Base-by-base conservation (phyloP, 2,113 vertebrate genomes). In the Peucedramus taeniatus region DNA sequence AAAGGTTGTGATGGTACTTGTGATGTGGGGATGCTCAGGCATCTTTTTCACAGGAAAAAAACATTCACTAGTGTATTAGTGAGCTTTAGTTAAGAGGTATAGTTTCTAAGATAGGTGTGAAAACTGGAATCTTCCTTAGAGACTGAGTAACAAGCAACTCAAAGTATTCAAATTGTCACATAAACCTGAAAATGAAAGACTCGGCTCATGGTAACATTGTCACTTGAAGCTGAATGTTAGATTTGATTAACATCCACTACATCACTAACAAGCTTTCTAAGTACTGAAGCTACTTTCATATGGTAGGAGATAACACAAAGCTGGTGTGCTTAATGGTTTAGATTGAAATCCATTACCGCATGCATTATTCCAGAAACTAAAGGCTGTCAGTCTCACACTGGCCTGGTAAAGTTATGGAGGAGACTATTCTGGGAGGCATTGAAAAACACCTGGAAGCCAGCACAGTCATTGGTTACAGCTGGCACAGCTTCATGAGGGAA, bases 211-310 rank as follows among this genome's bases (percentile, higher is more conserved):
- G 45, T 30, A 72, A 76, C 23, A 20, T 61, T 85, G 63, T 61
- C 85, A 93, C 70, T 88, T 91, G 69, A 94, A 96, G 57, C 45
- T 80, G 50, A 87, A 47, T 57, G 53, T 20, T 85, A 53, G 74
- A 91, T 96, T 95, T 84, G 54, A 89, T 96, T 93, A 93, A 87
- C 82, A 53, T 82, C 70, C n/a, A n/a, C 69, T 92, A 56, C 35
- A 68, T 40, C 44, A 79, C 65, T 85, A 87, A 88, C 39, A 89
- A 93, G 65, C 53, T 92, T 76, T 71, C 42, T 64, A 88, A 93
- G 66, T 90, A 86, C 71, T 86, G 91, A 63, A 65, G 82, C 37
- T 69, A 20, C 82, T 54, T 94, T 83, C 83, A 78, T 88, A 69
- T 71, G 37, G 11, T 60, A 59, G 30, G 44, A 95, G 31, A 69